phyloP scores from a whole-genome alignment of 1,140 invertebrate genomes.

The Chironomus tepperi region DNA sequence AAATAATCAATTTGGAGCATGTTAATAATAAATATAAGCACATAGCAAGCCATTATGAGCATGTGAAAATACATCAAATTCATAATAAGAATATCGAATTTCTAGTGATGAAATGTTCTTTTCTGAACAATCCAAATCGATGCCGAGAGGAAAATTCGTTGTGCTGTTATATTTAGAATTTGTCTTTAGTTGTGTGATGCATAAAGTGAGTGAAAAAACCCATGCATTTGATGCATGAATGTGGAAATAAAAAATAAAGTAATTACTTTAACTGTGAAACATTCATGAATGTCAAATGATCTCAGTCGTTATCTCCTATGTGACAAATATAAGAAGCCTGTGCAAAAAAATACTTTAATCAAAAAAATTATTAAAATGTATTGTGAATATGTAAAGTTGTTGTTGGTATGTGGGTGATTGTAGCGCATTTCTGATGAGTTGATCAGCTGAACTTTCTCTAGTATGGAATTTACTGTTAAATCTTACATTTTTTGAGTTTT shows the following conservation, averaged over 20 bases:
- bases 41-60: background rate
- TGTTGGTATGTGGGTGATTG: too few relatives aligned
- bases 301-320: too few relatives aligned
- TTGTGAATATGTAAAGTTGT: background rate
- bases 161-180: background rate
- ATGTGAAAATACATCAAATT: background rate
- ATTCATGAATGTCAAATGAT: too few relatives aligned
- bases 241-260: background rate
- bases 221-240: background rate
- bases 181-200: background rate
- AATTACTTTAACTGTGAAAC: background rate
- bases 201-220: background rate
- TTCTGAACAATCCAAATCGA: too few relatives aligned
- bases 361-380: background rate
- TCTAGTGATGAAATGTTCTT: background rate
- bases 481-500: too few relatives aligned
- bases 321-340: too few relatives aligned
- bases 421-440: too few relatives aligned
- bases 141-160: background rate
- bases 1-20: background rate
- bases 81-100: background rate
- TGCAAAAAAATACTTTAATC: too few relatives aligned
- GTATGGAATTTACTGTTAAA: too few relatives aligned
- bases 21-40: background rate
- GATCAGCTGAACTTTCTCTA: too few relatives aligned